Evolutionary conservation across 2,797 vertebrate species (phyloP), one percentile per base, ranked within the genome.

Genomic region (Enteromius treurensis): DNA sequence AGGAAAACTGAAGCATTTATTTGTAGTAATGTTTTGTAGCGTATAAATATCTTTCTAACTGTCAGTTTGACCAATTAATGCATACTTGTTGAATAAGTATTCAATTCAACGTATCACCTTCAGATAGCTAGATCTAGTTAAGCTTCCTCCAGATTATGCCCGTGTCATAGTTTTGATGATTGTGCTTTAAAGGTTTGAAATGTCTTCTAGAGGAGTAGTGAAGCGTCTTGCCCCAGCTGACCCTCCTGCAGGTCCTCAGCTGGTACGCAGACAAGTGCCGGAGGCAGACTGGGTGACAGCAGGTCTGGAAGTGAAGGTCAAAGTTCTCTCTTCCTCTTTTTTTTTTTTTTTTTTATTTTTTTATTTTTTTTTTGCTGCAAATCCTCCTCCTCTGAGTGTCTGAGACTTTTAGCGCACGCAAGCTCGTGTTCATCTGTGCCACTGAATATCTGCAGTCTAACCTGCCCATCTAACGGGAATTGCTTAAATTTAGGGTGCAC

Each of bases 201-300:
- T 26, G 29, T 69, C 42, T 79, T 78, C 26, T 19, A 55, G 76
- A 83, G 42, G 26, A 64, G 55, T 17, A 42, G 69, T 77, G 80
- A 13, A 34, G 42, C 60, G 69, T 73, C 34, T 73, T 86, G 77
- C 55, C 53, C 87, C 40, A 77, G 23, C 67, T 87, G 88, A 86
- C 69, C 51, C 53, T 71, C 67, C 77, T 84, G 79, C 87, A 85
- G 87, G 87, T 91, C 87, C 71, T 90, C 88, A 79, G 82, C 81
- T 80, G 47, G 62, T 71, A 34, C 74, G 21, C 73, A 80, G 79
- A 70, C 83, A 58, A 71, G 83, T 86, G 80, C 60, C 60, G 65
- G 67, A 58, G 70, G 67, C 49, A 65, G 80, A 23, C 77, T 70
- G 49, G 80, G 67, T 86, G 83, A 80, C 74, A 62, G 74, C 81